phyloP scores from a whole-genome alignment of 2,797 vertebrate species.

The Bovichtus variegatus region DNA sequence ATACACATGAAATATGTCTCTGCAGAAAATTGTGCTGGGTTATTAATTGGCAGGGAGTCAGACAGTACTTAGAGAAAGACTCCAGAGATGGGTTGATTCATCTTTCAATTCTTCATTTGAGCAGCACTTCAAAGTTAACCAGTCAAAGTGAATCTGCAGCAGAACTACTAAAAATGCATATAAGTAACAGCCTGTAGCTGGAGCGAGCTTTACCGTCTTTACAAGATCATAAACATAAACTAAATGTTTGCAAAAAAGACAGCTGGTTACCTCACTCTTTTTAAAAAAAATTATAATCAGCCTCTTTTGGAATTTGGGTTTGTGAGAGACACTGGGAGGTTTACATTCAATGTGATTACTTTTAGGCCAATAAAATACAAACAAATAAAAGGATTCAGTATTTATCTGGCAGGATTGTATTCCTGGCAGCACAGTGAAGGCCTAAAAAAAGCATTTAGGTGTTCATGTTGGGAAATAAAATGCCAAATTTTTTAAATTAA shows the following conservation, averaged over 20 bases:
- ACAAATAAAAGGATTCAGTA: neutral
- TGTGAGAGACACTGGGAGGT: neutral
- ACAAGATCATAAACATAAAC: slow-evolving; percentile 4
- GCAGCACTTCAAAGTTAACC: slow-evolving; percentile 66
- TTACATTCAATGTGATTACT: neutral
- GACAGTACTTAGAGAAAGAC: slow-evolving; percentile 61
- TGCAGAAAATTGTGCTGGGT: slow-evolving; percentile 57
- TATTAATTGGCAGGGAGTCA: slow-evolving; percentile 73
- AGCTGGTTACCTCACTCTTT: neutral
- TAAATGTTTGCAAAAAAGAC: slow-evolving; percentile 1
- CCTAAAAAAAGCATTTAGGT: neutral
- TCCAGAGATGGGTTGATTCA: slow-evolving; percentile 67
- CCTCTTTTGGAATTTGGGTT: neutral
- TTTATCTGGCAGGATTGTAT: neutral
- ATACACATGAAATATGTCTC: slow-evolving; percentile 64
- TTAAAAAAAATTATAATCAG: neutral
- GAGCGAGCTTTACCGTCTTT: neutral
- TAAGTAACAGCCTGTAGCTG: neutral
- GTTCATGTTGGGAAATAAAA: neutral
- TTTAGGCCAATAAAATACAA: neutral
- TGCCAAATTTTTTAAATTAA: neutral
- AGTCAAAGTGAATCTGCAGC: slow-evolving; percentile 43
- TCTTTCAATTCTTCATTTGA: slow-evolving; percentile 72
- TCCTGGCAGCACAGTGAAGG: neutral
- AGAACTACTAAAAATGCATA: slow-evolving; percentile 21